These are phyloP conservation scores for Calliopum simillimum DNA, from an alignment of 2,888 invertebrate species.

Conservation along the genomic window DNA sequence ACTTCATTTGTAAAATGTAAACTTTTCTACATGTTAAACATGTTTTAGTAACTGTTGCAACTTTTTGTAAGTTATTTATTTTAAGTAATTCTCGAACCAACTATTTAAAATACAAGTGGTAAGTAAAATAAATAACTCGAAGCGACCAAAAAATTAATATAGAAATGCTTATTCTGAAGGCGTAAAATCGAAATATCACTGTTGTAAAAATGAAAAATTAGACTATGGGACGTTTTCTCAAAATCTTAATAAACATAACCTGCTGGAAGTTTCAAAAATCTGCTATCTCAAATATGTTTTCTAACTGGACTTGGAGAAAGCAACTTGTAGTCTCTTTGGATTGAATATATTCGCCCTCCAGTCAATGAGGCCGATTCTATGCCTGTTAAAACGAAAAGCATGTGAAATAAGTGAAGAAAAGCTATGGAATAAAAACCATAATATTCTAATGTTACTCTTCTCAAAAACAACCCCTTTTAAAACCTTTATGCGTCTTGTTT, in stretches of 20 bases:
- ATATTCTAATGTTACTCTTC: neutral
- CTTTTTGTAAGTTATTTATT: constrained; percentile 24
- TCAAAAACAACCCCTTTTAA: too few species aligned
- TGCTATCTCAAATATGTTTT: too few species aligned
- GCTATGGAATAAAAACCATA: constrained; percentile 25
- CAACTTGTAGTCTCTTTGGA: neutral
- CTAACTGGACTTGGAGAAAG: too few species aligned
- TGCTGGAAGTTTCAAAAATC: too few species aligned
- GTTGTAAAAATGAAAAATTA: too few species aligned
- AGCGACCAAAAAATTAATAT: neutral
- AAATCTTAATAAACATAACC: too few species aligned
- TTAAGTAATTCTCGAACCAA: constrained; percentile 17
- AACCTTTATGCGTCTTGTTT: too few species aligned
- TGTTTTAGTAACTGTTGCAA: constrained; percentile 14
- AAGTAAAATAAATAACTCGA: too few species aligned
- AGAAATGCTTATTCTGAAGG: too few species aligned
- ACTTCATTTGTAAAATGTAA: constrained; percentile 21
- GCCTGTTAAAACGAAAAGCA: neutral
- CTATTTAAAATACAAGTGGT: constrained; percentile 14
- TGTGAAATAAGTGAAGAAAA: neutral
- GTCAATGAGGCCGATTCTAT: too few species aligned
- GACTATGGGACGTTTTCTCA: too few species aligned
- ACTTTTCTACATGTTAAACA: constrained; percentile 28
- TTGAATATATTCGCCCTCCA: neutral
- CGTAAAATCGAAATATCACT: too few species aligned